phyloP scores from a whole-genome alignment of 2,113 vertebrate genomes.

The Antigone vipio region DNA sequence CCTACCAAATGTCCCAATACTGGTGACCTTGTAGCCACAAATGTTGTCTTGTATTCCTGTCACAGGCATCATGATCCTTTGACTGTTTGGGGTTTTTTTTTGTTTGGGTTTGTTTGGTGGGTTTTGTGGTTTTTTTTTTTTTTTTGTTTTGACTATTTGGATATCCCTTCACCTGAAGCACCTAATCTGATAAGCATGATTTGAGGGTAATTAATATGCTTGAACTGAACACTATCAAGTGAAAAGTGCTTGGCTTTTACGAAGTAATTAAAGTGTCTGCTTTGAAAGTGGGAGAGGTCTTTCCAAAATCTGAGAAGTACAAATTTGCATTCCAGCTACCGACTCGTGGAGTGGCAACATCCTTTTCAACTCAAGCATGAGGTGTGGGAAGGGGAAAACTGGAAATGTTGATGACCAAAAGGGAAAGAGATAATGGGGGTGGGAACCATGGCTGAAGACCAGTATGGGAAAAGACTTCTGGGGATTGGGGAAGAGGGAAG shows the following conservation, averaged over 20 bases:
- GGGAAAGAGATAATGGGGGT: not conserved
- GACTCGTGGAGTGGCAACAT: not conserved
- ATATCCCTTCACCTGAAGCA: not conserved
- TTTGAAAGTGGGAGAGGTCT: not conserved
- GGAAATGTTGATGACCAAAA: not conserved
- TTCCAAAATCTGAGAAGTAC: not conserved
- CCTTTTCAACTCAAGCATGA: not conserved
- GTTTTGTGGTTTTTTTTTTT: not conserved
- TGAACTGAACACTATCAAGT: rapidly evolving
- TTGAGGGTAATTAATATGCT: not conserved
- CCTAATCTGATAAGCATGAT: not conserved
- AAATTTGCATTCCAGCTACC: not conserved
- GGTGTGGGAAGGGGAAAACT: not conserved
- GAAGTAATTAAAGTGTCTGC: not conserved
- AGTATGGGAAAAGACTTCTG: not conserved
- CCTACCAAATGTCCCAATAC: not conserved
- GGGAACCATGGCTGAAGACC: not conserved
- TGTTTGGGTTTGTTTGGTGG: too few species aligned
- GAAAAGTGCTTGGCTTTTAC: not conserved
- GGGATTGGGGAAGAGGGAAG: not conserved
- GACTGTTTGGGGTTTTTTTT: not conserved
- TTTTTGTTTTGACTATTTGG: not conserved
- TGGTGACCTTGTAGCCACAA: not conserved
- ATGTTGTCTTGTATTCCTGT: not conserved
- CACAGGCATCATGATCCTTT: not conserved